Base-by-base conservation (phyloP, 53 echinoderm and acorn worm genomes). In the Arbacia lixula region DNA sequence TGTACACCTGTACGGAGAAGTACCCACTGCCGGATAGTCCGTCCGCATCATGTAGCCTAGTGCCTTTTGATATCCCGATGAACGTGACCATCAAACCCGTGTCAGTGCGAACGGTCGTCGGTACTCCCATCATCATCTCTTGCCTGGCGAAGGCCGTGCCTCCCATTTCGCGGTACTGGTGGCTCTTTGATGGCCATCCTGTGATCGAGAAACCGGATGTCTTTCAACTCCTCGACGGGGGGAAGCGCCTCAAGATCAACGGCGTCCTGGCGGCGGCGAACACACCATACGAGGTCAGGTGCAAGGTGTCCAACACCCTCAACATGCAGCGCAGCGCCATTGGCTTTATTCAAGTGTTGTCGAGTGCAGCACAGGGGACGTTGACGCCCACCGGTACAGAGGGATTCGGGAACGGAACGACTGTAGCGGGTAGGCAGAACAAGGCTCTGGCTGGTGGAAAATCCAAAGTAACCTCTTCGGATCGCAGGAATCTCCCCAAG, bases 111-210 rank as follows among this genome's bases (percentile, higher is more conserved):
- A 88, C 87, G 21, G 86, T 83, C n/a, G 69, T 86, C 35, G 87
- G 86, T 16, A 83, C 83, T 28, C 64, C 67, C 12, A 73, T 80
- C 16, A 84, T 81, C 14, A 87, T 88, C 66, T 57, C 75, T 6
- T 94, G 94, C 71, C 5, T 40, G 26, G 88, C 94, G 1, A 69
- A 88, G 29, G 88, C 94, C 19, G 91, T 88, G 5, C 94, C 94
- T 1, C 91, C 94, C 0, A 71, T 88, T 25, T 82, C 91, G 8
- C 46, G 72, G 43, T 91, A 94, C 66, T 60, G 31, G 33, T 94
- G 94, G 94, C 90, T 87, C 39, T 94, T 81, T 60, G 94, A 94
- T 26, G 94, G 94, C 5, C 88, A 91, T 63, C 91, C 88, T 12
- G 94, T 94, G 20, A 69, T 40, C 2, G 91, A 94, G 72, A 68